phyloP scores from a whole-genome alignment of 2,797 vertebrate species.

The Arnoldichthys spilopterus region DNA sequence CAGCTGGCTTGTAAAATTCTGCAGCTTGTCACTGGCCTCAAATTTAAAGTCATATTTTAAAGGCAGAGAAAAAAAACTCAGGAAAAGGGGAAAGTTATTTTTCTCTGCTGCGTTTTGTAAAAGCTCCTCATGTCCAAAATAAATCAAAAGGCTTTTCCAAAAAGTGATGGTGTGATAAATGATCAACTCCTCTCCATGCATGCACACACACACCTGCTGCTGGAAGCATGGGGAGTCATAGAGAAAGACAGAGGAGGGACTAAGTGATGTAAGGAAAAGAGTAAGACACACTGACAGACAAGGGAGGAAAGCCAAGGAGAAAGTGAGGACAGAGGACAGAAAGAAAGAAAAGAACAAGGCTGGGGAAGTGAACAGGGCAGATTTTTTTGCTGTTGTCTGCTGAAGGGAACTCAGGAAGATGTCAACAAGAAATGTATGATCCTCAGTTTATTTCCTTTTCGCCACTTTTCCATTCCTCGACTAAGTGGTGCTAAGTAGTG shows the following conservation, averaged over 20 bases:
- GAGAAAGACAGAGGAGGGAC: neutral
- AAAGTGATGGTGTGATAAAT: conserved; percentile 50
- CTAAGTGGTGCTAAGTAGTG: neutral
- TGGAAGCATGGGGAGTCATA: neutral
- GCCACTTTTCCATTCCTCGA: neutral
- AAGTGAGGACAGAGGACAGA: neutral
- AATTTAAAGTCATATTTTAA: conserved; percentile 41
- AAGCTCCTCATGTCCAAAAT: conserved; percentile 55
- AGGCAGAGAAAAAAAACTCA: conserved; percentile 19
- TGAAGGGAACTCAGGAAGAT: neutral
- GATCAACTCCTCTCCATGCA: neutral
- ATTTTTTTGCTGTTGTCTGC: neutral
- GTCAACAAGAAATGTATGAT: neutral
- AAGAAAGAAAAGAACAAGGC: neutral
- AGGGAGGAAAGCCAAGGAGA: neutral
- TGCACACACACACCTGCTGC: conserved; percentile 12
- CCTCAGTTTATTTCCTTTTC: neutral
- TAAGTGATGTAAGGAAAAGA: neutral
- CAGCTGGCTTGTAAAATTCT: conserved; percentile 40
- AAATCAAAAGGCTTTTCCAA: conserved; percentile 59
- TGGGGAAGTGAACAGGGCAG: too few relatives aligned
- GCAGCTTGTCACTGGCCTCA: conserved; percentile 21
- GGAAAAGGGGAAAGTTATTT: conserved; percentile 31
- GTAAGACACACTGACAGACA: neutral
- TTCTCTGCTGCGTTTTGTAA: conserved; percentile 49